Evolutionary conservation across 1,140 invertebrate genomes (phyloP), one percentile per base, ranked within the genome.

Genomic region (Diorhabda sublineata): DNA sequence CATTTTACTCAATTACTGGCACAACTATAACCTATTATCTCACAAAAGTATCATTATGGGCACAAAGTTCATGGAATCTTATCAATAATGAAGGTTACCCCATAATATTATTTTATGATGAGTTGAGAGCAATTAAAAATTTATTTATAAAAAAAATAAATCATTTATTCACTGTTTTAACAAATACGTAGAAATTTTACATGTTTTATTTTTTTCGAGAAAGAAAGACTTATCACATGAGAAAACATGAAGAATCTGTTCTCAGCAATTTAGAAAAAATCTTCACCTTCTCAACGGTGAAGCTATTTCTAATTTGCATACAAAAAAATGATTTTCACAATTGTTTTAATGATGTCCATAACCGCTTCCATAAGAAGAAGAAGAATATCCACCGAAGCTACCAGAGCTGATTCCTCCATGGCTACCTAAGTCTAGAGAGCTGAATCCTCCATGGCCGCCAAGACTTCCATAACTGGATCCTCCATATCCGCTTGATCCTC

Each of bases 401-500:
- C 6, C 6, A 8, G 47, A 52, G n/a, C 3, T 3, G 47, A 52
- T 2, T 52, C 47, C 47, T 52, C 47, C 47, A n/a, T 52, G 47
- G 6, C 47, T n/a, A 3, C 47, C 47, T 8, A 4, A 52, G n/a
- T 52, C 47, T 8, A 6, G 6, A 8, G 47, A 52, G 47, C 47
- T 52, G 4, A 52, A 52, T 26, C 26, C 26, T 26, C 26, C 26
- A 26, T 26, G 26, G 26, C 26, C 26, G 26, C 67, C 67, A 11
- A 57, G 64, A 47, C 67, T 64, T 26, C 66, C 66, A 11, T 61
- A 60, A n/a, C 52, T 58, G 7, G 60, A 63, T 45, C 43, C 52
- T 26, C 44, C 26, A 52, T 42, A 43, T 7, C 56, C 42, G 45
- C 45, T 68, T 45, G 43, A 69, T 45, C 70, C 65, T 45, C 71